Evolutionary conservation across 92 coral and sea anemone species (phyloP).

Genomic region (Galaxea fascicularis): DNA sequence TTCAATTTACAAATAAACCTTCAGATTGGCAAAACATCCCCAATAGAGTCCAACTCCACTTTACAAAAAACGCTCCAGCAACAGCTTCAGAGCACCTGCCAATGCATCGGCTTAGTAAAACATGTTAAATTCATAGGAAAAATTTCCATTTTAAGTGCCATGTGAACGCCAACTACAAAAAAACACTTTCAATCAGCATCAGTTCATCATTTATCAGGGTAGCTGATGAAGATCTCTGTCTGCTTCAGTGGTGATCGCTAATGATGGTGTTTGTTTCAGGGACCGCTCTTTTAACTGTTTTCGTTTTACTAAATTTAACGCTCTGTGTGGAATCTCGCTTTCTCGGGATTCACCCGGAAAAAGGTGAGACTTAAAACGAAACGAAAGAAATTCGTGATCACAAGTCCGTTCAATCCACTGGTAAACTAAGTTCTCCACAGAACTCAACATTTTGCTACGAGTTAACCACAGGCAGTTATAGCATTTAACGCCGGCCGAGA

Average conservation of each 20-base stretch:
- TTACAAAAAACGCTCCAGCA: no score
- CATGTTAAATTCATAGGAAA: neutral
- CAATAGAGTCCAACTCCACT: no score
- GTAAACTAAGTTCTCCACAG: no score
- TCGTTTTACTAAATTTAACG: neutral
- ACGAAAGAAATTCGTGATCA: neutral
- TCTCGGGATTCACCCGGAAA: neutral
- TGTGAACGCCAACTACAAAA: constrained; percentile 8
- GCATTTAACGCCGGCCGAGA: neutral
- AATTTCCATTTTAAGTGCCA: constrained; percentile 9
- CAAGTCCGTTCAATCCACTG: no score
- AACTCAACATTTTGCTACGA: neutral
- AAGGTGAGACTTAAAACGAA: constrained; percentile 9
- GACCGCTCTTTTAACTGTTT: neutral
- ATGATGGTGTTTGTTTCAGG: constrained; percentile 2
- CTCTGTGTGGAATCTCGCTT: constrained; percentile 7
- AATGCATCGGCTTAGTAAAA: no score
- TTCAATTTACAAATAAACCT: no score
- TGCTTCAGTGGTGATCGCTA: neutral
- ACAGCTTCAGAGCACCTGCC: no score
- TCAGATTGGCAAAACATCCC: no score
- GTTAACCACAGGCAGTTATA: neutral
- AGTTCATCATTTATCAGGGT: neutral
- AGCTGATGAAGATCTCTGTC: neutral
- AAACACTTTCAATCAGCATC: neutral